Conservation (phyloP, 2,113 vertebrate species). For the Cyanoramphus novaezelandiae region DNA sequence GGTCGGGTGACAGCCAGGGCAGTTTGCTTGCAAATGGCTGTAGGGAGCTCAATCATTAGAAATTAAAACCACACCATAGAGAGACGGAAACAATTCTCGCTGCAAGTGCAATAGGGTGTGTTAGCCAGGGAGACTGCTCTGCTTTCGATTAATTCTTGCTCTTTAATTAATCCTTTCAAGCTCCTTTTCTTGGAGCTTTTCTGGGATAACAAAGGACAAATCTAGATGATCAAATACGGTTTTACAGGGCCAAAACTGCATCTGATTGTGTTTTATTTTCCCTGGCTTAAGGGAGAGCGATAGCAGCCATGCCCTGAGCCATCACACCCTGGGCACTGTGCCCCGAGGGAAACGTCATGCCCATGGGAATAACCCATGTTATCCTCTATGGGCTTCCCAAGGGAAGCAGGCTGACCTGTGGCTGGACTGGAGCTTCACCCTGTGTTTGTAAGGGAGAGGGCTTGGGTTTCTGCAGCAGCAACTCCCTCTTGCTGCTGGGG, state of each 20-base stretch:
- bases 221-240: not conserved
- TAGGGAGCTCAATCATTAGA: not conserved
- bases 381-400: not conserved
- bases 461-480: not conserved
- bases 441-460: not conserved
- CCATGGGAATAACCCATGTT: fast-evolving
- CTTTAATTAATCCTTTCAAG: not conserved
- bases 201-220: not conserved
- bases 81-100: not conserved
- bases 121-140: not conserved
- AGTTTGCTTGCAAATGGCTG: not conserved
- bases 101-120: not conserved
- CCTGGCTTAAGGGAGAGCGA: not conserved
- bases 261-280: not conserved
- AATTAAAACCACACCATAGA: not conserved
- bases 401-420: not conserved
- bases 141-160: not conserved
- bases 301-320: fast-evolving
- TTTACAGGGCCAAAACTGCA: not conserved
- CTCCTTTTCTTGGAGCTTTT: not conserved
- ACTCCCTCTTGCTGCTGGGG: not conserved
- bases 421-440: not conserved
- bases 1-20: not conserved
- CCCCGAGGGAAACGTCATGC: not conserved
- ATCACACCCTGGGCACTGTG: not conserved